Base-by-base conservation (phyloP, 2,888 invertebrate species). In the Portevinia maculata region DNA sequence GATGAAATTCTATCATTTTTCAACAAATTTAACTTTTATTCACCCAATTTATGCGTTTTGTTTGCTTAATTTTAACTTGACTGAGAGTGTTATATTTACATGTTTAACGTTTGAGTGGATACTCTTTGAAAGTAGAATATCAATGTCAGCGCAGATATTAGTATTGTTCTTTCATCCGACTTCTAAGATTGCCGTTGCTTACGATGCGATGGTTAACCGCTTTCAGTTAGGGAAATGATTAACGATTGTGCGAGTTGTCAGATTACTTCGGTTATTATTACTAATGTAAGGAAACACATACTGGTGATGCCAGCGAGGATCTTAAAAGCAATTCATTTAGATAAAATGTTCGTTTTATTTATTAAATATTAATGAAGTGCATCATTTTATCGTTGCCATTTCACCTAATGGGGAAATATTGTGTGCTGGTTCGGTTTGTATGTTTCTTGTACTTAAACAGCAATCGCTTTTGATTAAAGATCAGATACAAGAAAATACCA, bases 1-100 rank as follows among this genome's bases (percentile, higher is more conserved):
- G 19, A 21, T 11, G 34, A 2, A 34, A 6, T 19, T 30, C 9
- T 8, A n/a, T 53, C 17, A 17, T 64, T 39, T 64, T 39, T 64
- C 19, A 15, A 62, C 24, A 37, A 62, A 62, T 39, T 64, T 52
- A 21, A 39, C 39, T 64, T 41, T 64, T n/a, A 41, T 28, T 50
- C 28, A 17, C 50, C 28, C 50, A 52, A 50, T 52, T 50, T 64
- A 19, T 64, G 24, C 39, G 50, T 52, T 64, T 52, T 64, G 64
- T 52, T 52, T 28, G 55, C 24, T 15, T 21, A 24, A 57, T 57
- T 57, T 48, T 34, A 24, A 50, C 21, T 60, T 11, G 32, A 19
- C 59, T 32, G 59, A 8, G 30, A 32, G 32, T 21, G 37, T 28
- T 21, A 15, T 24, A n/a, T n/a, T n/a, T n/a, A n/a, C n/a, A n/a